Evolutionary conservation across 2,113 vertebrate species (phyloP).

Genomic region (Entelurus aequoreus): DNA sequence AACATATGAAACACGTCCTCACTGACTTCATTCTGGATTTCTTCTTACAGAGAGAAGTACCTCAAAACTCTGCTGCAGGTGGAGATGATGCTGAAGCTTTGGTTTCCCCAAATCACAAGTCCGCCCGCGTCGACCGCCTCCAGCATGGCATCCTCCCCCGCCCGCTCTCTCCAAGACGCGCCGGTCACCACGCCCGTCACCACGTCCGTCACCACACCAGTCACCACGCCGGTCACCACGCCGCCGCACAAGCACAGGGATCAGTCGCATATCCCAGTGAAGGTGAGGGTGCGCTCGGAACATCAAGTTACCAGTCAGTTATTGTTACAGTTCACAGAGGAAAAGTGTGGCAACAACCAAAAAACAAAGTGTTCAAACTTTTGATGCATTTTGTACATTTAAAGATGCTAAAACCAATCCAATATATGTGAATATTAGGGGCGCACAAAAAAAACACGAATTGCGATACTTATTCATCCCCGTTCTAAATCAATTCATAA

Average conservation of each 20-base stretch:
- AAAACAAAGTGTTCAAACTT: too few relatives aligned
- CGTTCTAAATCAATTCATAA: too few relatives aligned
- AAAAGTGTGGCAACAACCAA: background rate
- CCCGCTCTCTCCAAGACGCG: constrained; percentile 34
- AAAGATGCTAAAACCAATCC: too few relatives aligned
- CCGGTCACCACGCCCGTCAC: constrained; percentile 38
- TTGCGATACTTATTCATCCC: too few relatives aligned
- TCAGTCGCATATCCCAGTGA: constrained; percentile 73
- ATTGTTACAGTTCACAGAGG: background rate
- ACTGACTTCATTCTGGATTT: background rate
- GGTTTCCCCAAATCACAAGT: constrained; percentile 81
- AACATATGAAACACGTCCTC: too few relatives aligned
- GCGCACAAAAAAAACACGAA: too few relatives aligned
- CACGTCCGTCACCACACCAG: constrained; percentile 33
- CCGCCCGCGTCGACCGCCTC: constrained; percentile 28
- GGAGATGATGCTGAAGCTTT: constrained; percentile 86
- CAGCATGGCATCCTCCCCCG: constrained; percentile 16
- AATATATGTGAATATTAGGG: too few relatives aligned
- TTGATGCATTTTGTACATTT: too few relatives aligned
- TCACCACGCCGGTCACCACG: constrained; percentile 24
- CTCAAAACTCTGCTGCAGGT: constrained; percentile 85
- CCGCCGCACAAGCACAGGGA: constrained; percentile 70
- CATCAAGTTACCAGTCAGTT: too few relatives aligned
- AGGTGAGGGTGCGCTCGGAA: constrained; percentile 53
- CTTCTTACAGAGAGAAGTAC: constrained; percentile 76